Evolutionary conservation across 2,888 invertebrate species (phyloP).

Genomic region (Minunthozetes semirufus): DNA sequence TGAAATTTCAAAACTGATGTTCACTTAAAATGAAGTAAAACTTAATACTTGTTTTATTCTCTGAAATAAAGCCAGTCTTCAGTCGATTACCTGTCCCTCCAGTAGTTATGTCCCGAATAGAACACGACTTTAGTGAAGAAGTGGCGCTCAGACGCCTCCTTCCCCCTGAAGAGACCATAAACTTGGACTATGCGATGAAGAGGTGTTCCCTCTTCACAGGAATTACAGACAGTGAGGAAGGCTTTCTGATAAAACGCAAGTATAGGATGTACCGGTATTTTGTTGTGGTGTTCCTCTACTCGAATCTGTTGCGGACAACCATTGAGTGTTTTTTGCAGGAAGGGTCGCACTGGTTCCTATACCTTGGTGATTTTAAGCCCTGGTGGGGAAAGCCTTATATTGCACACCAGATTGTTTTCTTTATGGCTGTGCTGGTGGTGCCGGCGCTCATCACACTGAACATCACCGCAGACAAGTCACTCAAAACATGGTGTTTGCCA

Average conservation of each 20-base stretch:
- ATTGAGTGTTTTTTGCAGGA: background rate
- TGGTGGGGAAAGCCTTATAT: conserved; percentile 10
- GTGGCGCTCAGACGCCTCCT: background rate
- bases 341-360: background rate
- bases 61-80: too few species aligned
- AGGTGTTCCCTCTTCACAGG: background rate
- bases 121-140: too few species aligned
- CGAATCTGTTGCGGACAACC: conserved; percentile 1
- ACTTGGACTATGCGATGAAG: background rate
- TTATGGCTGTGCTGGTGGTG: background rate
- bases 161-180: background rate
- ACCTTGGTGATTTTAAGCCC: background rate
- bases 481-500: background rate
- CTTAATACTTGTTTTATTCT: too few species aligned
- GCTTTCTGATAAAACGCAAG: background rate
- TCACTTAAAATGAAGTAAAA: too few species aligned
- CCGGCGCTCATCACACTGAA: background rate
- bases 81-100: too few species aligned
- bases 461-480: background rate
- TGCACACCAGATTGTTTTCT: conserved; percentile 6
- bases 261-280: background rate
- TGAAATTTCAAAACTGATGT: too few species aligned
- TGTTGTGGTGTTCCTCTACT: background rate
- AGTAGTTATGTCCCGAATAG: too few species aligned
- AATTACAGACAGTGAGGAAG: background rate